A percentile compares a stretch with the other conserved stretches of the same genome.
phyloP scores from a whole-genome alignment of 2,888 invertebrate species.

The Melinaea marsaeus region DNA sequence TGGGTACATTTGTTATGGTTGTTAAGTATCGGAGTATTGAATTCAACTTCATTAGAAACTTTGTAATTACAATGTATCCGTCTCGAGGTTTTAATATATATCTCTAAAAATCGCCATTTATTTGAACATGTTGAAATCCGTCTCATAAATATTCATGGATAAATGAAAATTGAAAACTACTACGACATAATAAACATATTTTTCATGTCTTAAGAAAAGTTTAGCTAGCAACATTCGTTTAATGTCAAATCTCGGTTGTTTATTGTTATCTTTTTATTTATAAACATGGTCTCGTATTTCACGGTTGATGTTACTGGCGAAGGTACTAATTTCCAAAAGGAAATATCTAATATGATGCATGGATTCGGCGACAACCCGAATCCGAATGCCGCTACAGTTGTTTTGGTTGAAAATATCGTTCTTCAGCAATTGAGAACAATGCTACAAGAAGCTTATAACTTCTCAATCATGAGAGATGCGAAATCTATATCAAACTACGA shows the following conservation, averaged over 20 bases:
- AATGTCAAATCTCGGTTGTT: constrained; percentile 3
- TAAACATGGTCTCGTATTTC: constrained; percentile 62
- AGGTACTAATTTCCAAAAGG: constrained; percentile 76
- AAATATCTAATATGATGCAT: constrained; percentile 93
- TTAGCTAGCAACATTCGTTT: neutral
- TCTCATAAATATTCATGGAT: too few relatives aligned
- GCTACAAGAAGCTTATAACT: constrained; percentile 84
- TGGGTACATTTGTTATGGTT: too few relatives aligned
- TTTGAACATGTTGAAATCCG: too few relatives aligned
- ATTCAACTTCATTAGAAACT: too few relatives aligned
- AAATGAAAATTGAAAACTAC: too few relatives aligned
- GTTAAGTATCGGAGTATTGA: too few relatives aligned
- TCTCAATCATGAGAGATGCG: constrained; percentile 80
- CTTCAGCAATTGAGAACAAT: constrained; percentile 88
- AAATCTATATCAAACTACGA: constrained; percentile 80
- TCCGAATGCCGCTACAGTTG: constrained; percentile 89
- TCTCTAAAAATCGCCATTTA: too few relatives aligned
- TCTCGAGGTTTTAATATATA: too few relatives aligned
- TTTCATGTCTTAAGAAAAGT: neutral
- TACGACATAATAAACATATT: too few relatives aligned
- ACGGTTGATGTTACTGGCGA: constrained; percentile 57
- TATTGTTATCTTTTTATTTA: constrained; percentile 3
- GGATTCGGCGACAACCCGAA: constrained; percentile 94
- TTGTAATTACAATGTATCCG: too few relatives aligned
- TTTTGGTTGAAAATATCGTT: constrained; percentile 89